phyloP scores from a whole-genome alignment of 2,888 invertebrate species.

The Malthinus seriepunctatus region DNA sequence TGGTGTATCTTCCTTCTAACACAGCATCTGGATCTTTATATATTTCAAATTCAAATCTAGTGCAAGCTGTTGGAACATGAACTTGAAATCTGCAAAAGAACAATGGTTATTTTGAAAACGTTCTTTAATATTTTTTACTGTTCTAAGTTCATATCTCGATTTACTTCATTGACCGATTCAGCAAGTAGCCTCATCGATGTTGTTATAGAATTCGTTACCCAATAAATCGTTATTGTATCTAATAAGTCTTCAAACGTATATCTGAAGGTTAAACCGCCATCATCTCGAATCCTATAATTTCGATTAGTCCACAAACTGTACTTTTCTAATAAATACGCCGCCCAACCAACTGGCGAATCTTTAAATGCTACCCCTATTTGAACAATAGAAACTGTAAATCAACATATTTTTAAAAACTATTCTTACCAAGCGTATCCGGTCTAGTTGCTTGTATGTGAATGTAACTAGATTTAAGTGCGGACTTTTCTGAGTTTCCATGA shows the following conservation, averaged over 20 bases:
- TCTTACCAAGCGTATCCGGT: conserved; percentile 81
- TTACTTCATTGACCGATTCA: conserved; percentile 56
- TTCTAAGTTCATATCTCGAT: not conserved
- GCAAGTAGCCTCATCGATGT: conserved; percentile 75
- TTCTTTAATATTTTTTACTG: not conserved
- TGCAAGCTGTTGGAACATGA: conserved; percentile 71
- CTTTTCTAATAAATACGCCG: conserved; percentile 85
- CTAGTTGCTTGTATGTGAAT: conserved; percentile 84
- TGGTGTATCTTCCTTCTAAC: conserved; percentile 62
- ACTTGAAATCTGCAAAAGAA: conserved; percentile 61
- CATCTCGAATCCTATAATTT: conserved; percentile 52
- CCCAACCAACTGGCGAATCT: conserved; percentile 79
- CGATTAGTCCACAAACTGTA: conserved; percentile 73
- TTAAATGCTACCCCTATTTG: conserved; percentile 64
- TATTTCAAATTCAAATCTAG: conserved; percentile 73
- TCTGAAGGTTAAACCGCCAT: conserved; percentile 68
- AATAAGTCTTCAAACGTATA: conserved; percentile 72
- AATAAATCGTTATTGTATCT: conserved; percentile 82
- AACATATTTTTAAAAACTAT: not conserved
- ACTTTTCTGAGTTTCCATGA: conserved; percentile 42
- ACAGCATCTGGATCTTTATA: conserved; percentile 62
- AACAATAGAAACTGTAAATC: not conserved
- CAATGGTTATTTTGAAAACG: too few relatives aligned
- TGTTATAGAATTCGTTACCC: conserved; percentile 71
- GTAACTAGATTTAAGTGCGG: conserved; percentile 62